phyloP scores from a whole-genome alignment of 2,113 vertebrate genomes.

The Solea solea region DNA sequence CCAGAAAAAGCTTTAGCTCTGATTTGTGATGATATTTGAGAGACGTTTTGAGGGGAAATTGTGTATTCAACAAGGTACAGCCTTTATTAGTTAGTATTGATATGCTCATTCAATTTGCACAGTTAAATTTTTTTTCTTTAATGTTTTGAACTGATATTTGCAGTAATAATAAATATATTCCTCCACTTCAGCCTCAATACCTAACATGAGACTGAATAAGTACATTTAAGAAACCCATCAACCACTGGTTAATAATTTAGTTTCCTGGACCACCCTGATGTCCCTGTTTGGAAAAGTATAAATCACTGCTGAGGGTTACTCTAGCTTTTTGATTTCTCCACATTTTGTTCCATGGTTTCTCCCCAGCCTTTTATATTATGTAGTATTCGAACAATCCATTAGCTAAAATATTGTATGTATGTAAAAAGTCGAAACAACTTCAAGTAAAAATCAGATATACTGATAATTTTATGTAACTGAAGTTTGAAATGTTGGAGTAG shows the following conservation, averaged over 20 bases:
- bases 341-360: too few relatives aligned
- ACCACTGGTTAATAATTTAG: background rate
- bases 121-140: background rate
- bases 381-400: background rate
- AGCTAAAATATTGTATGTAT: background rate
- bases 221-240: background rate
- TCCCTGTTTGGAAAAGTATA: background rate
- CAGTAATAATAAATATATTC: background rate
- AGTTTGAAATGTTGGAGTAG: constrained; percentile 3
- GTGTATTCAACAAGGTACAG: background rate
- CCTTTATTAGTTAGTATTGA: constrained; percentile 1
- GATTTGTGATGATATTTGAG: constrained; percentile 35
- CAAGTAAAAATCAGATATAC: background rate
- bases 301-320: background rate
- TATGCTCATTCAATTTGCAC: background rate
- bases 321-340: background rate
- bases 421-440: background rate
- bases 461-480: background rate
- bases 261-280: background rate
- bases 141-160: too few relatives aligned
- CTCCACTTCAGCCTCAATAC: background rate
- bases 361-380: background rate
- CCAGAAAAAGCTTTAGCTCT: background rate
- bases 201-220: background rate
- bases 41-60: constrained; percentile 21